These are phyloP conservation scores for Seriola dumerili DNA, from an alignment of 2,113 vertebrate genomes.

Conservation along the genomic window DNA sequence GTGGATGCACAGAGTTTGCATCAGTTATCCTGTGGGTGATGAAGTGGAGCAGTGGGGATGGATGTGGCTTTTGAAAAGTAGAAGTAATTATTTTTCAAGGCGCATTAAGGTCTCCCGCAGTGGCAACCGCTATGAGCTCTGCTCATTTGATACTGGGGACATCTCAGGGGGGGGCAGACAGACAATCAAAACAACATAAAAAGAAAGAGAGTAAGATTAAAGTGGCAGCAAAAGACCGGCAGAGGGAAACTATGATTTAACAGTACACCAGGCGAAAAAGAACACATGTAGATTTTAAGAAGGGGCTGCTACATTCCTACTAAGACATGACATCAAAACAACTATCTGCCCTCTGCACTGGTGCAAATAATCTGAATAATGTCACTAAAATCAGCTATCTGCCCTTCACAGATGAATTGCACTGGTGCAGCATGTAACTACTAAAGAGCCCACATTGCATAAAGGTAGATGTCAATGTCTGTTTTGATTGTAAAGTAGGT, in stretches of 20 bases:
- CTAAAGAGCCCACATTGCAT: too few relatives aligned
- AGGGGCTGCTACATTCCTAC: neutral
- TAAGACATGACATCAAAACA: too few relatives aligned
- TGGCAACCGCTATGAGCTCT: conserved; percentile 54
- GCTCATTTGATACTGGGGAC: conserved; percentile 53
- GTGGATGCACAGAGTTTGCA: conserved; percentile 66
- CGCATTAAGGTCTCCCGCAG: conserved; percentile 59
- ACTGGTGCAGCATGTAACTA: neutral
- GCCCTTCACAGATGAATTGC: neutral
- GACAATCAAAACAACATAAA: conserved; percentile 66
- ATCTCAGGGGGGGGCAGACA: conserved; percentile 41
- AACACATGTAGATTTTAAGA: neutral
- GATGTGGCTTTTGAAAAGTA: conserved; percentile 62
- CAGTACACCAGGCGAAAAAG: neutral
- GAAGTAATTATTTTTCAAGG: conserved; percentile 79
- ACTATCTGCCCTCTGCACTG: neutral
- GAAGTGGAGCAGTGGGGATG: conserved; percentile 58
- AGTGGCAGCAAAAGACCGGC: conserved; percentile 3
- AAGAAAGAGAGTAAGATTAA: conserved; percentile 8
- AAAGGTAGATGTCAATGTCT: too few relatives aligned
- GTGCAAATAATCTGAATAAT: too few relatives aligned
- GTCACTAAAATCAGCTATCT: too few relatives aligned
- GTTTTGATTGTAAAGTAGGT: too few relatives aligned
- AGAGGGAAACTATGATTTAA: neutral
- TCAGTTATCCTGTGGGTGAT: conserved; percentile 74